phyloP scores from a whole-genome alignment of 2,113 vertebrate species.

The Excalfactoria chinensis region DNA sequence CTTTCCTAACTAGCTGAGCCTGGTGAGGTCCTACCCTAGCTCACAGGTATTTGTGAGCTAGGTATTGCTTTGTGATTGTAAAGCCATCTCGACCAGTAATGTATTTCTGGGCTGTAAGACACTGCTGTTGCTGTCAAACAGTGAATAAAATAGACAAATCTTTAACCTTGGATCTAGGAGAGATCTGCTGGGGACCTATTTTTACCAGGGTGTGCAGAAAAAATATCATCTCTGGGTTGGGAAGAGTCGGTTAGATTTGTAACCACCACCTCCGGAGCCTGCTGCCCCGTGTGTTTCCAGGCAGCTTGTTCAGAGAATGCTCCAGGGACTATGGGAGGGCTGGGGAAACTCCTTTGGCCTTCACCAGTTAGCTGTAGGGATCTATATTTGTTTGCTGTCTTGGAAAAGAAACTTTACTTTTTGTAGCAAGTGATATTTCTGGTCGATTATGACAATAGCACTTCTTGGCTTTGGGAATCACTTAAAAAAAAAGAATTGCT shows the following conservation, averaged over 20 bases:
- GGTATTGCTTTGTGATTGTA: background rate
- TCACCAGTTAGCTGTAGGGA: background rate
- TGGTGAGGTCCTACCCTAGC: background rate
- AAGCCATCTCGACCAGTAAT: background rate
- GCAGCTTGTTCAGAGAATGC: background rate
- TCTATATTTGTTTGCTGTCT: slow-evolving; percentile 14
- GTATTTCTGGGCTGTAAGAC: background rate
- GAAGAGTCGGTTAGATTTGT: background rate
- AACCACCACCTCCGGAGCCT: background rate
- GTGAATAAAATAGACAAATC: background rate
- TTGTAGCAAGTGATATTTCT: background rate
- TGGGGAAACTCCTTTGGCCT: slow-evolving; percentile 18
- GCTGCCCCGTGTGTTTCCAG: background rate
- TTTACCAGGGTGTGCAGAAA: background rate
- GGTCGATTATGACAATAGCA: background rate
- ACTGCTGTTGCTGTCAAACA: background rate
- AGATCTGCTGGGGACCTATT: rapidly evolving
- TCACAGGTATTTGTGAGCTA: too few relatives aligned
- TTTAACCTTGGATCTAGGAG: background rate
- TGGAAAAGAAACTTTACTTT: background rate
- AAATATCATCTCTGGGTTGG: background rate
- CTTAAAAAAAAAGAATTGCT: background rate
- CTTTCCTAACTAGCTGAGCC: background rate
- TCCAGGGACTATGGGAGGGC: background rate
- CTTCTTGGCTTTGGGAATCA: background rate